Evolutionary conservation across 2,888 invertebrate genomes (phyloP).

Genomic region (Helobdella robusta): DNA sequence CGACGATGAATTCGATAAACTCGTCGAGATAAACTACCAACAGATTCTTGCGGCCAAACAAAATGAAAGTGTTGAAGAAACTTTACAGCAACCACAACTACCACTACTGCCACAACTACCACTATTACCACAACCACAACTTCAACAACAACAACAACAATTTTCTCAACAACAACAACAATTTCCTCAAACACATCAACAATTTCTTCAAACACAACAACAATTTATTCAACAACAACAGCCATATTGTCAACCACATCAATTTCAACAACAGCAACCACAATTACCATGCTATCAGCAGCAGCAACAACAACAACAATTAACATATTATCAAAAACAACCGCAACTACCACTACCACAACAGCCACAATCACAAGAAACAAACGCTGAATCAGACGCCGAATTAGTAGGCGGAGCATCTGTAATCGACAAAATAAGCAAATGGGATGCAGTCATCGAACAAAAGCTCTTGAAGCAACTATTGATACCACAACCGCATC

Average conservation of each 20-base stretch:
- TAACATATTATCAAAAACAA: too few species aligned
- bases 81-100: neutral
- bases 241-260: neutral
- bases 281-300: too few species aligned
- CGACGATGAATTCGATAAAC: constrained; percentile 27
- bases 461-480: constrained; percentile 5
- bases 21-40: constrained; percentile 27
- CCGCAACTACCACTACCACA: neutral
- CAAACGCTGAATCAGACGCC: neutral
- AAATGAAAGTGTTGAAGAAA: neutral
- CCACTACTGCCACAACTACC: constrained; percentile 5
- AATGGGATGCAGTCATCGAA: constrained; percentile 14
- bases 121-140: neutral
- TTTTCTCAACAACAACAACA: neutral
- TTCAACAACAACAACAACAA: constrained; percentile 1
- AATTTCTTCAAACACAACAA: constrained; percentile 1
- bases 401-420: neutral
- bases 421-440: neutral
- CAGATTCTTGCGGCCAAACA: neutral
- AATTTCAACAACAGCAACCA: neutral
- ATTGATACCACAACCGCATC: neutral
- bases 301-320: neutral
- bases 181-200: neutral
- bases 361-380: neutral
- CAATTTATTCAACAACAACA: neutral